Base-by-base conservation (phyloP, 2,888 invertebrate genomes). In the Morpho achilles region DNA sequence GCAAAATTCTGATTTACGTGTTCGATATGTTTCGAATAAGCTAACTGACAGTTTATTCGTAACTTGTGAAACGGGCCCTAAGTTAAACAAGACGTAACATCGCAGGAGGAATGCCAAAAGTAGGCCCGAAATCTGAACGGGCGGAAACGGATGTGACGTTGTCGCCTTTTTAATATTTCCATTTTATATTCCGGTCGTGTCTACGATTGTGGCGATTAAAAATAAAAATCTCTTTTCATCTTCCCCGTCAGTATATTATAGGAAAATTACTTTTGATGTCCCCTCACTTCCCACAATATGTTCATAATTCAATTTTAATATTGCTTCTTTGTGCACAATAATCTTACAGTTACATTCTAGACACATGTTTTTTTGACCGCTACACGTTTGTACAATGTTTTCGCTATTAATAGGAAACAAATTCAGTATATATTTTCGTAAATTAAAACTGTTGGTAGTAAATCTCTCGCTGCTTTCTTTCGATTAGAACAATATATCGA, bases 71-170 rank as follows among this genome's bases (percentile, higher is more conserved):
- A 9, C 16, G 8, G 32, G 9, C 22, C 44, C 8, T 51, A 42
- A 51, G 22, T 23, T 16, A 45, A 53, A 40, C 39, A 39, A 45
- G 46, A 40, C 22, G 40, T 47, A 50, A 58, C n/a, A 10, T 49
- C 39, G 40, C 44, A 16, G 16, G 47, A 48, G 45, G 46, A 42
- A 51, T 41, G 47, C 44, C 56, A 60, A 60, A 49, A 42, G 61
- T 59, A 44, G 56, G 52, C 61, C 67, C 73, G 69, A 76, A 75
- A 73, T 68, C 70, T 74, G 76, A 79, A 79, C 68, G 71, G 80
- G 75, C 84, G 87, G 86, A 87, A 87, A 72, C 87, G 87, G 87
- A 87, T 83, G 85, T 79, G 78, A 74, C 79, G 80, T 80, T 80
- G 81, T 84, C 82, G 77, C 73, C 75, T 79, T 82, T 87, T 84